A percentile compares a stretch with the other conserved stretches of the same genome.
phyloP scores from a whole-genome alignment of 2,797 vertebrate genomes.

The Chromobotia macracanthus region DNA sequence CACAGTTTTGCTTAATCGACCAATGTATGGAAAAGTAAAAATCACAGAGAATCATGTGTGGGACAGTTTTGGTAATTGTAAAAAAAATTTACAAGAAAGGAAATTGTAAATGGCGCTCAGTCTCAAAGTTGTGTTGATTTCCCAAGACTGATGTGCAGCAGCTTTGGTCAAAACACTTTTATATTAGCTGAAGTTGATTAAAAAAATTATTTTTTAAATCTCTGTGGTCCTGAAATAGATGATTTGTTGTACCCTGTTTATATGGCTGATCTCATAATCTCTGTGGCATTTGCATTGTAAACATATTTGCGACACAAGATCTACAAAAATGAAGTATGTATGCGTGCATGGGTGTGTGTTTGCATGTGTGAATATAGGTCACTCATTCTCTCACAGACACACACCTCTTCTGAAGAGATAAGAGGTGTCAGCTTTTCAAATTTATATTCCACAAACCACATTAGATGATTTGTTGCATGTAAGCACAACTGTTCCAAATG shows the following conservation, averaged over 20 bases:
- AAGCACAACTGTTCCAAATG: not conserved
- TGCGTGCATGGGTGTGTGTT: not conserved
- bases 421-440: not conserved
- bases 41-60: not conserved
- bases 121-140: not conserved
- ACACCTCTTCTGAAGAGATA: not conserved
- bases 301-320: not conserved
- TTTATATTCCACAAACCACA: not conserved
- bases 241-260: not conserved
- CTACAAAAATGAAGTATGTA: not conserved
- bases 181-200: not conserved
- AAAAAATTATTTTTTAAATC: not conserved
- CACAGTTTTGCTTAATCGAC: constrained; percentile 7
- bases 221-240: not conserved
- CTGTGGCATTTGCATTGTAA: not conserved
- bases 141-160: not conserved
- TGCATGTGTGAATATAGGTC: constrained; percentile 17
- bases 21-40: not conserved
- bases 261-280: not conserved
- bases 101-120: not conserved
- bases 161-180: not conserved
- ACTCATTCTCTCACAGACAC: not conserved
- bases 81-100: not conserved
- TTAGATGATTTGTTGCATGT: not conserved
- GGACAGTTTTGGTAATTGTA: not conserved